These are phyloP conservation scores for Macrochelys suwanniensis DNA, from an alignment of 2,797 vertebrate genomes.

Conservation along the genomic window DNA sequence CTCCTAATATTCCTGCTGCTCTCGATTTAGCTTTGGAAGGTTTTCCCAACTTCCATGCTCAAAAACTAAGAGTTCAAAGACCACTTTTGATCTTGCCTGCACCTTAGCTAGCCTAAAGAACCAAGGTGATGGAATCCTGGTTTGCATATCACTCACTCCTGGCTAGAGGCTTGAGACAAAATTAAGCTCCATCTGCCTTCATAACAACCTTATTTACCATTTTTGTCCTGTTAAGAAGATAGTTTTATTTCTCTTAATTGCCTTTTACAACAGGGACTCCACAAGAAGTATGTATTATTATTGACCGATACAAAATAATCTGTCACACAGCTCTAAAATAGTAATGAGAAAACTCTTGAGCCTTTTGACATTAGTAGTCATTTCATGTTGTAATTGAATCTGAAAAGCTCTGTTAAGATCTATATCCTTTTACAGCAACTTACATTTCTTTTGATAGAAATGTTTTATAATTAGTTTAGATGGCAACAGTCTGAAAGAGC, in stretches of 20 bases:
- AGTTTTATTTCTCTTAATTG: constrained; percentile 20
- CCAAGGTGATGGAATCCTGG: constrained; percentile 7
- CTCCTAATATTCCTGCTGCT: background rate
- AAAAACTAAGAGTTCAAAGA: background rate
- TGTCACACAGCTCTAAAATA: constrained; percentile 47
- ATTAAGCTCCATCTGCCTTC: constrained; percentile 45
- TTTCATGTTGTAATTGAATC: constrained; percentile 69
- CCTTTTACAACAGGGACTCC: background rate
- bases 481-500: constrained; percentile 30
- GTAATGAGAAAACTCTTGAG: constrained; percentile 48
- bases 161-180: constrained; percentile 32
- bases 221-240: constrained; percentile 26
- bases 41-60: background rate
- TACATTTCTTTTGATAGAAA: constrained; percentile 48
- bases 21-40: background rate
- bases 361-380: constrained; percentile 50
- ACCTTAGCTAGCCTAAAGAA: background rate
- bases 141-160: constrained; percentile 6
- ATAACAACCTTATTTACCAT: constrained; percentile 37
- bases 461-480: constrained; percentile 14
- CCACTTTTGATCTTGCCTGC: constrained; percentile 1
- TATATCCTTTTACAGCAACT: constrained; percentile 56
- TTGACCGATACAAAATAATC: constrained; percentile 58
- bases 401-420: constrained; percentile 69
- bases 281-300: constrained; percentile 41